phyloP scores from a whole-genome alignment of 2,113 vertebrate genomes.

The Cygnus atratus region DNA sequence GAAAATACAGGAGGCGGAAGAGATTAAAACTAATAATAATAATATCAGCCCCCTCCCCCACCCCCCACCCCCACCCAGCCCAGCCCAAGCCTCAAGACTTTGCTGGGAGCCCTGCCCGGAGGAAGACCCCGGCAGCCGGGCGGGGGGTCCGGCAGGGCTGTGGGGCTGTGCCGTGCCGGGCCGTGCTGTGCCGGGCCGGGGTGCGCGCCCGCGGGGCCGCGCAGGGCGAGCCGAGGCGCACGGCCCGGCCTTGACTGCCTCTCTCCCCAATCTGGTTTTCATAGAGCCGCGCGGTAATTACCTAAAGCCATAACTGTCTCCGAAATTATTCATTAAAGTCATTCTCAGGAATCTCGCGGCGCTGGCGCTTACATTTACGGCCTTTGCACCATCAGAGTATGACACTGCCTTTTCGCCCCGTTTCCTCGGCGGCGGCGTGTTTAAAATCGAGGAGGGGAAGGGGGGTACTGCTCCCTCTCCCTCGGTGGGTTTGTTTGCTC shows the following conservation, averaged over 20 bases:
- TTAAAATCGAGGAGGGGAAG: not conserved
- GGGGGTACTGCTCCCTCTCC: not conserved
- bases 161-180: too few relatives aligned
- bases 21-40: not conserved
- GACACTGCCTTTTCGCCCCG: constrained; percentile 55
- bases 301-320: constrained; percentile 76
- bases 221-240: not conserved
- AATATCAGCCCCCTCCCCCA: not conserved
- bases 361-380: constrained; percentile 54
- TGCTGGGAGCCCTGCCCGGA: too few relatives aligned
- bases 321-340: constrained; percentile 78
- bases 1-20: not conserved
- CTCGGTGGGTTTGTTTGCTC: not conserved
- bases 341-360: constrained; percentile 63
- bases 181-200: too few relatives aligned
- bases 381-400: constrained; percentile 24
- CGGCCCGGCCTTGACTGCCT: not conserved
- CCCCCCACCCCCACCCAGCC: too few relatives aligned
- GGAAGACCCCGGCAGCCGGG: too few relatives aligned
- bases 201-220: not conserved
- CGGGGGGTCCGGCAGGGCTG: too few relatives aligned
- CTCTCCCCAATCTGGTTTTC: constrained; percentile 70
- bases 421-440: not conserved
- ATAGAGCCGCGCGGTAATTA: constrained; percentile 68
- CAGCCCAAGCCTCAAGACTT: too few relatives aligned